These are phyloP conservation scores for Protophormia terraenovae DNA, from an alignment of 2,888 invertebrate species.

Conservation along the genomic window DNA sequence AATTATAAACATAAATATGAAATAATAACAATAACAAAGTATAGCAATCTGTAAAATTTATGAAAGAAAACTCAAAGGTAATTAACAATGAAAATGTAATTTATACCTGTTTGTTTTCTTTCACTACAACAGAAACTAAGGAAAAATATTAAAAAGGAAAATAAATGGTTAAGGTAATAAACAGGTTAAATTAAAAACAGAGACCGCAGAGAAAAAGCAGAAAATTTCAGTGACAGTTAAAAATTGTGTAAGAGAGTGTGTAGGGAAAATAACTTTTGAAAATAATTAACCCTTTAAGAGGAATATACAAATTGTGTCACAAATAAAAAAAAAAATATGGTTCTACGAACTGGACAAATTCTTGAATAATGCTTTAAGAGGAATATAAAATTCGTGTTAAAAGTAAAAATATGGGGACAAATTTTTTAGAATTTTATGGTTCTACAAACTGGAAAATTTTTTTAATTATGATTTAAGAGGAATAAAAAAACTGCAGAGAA, in stretches of 20 bases:
- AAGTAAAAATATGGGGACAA: too few relatives aligned
- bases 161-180: background rate
- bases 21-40: background rate
- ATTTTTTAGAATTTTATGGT: too few relatives aligned
- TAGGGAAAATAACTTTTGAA: background rate
- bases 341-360: too few relatives aligned
- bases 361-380: too few relatives aligned
- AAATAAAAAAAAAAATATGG: too few relatives aligned
- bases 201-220: background rate
- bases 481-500: too few relatives aligned
- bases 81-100: conserved; percentile 78
- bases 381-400: too few relatives aligned
- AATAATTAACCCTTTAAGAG: background rate
- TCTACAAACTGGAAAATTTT: too few relatives aligned
- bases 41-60: background rate
- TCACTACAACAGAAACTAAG: background rate
- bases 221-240: background rate
- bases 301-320: too few relatives aligned
- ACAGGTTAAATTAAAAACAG: background rate
- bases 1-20: background rate
- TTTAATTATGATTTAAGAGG: too few relatives aligned
- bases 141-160: background rate
- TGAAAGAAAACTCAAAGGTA: conserved; percentile 70
- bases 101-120: conserved; percentile 65
- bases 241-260: background rate